Evolutionary conservation across 2,113 vertebrate species (phyloP).

Genomic region (Tylochromis polylepis): DNA sequence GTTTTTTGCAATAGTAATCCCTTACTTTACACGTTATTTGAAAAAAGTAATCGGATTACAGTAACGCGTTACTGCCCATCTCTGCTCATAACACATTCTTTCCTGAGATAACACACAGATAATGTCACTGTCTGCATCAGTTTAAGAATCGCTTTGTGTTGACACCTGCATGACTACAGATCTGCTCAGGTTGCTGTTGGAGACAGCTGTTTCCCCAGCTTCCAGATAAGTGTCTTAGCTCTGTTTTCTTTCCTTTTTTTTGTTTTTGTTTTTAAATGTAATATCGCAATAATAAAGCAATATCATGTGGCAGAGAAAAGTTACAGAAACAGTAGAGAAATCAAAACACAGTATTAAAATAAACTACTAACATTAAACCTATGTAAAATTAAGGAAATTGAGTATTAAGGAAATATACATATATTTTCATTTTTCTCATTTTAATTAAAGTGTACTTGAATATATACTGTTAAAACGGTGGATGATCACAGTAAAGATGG

Average conservation of each 20-base stretch:
- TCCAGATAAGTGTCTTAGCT: neutral
- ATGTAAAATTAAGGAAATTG: neutral
- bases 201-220: neutral
- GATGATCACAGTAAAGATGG: neutral
- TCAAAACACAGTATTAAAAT: neutral
- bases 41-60: no score
- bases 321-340: neutral
- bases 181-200: neutral
- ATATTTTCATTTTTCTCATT: neutral
- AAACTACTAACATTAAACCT: neutral
- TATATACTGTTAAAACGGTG: neutral
- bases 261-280: neutral
- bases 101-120: neutral
- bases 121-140: constrained; percentile 9
- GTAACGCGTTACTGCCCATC: no score
- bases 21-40: no score
- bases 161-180: neutral
- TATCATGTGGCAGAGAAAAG: neutral
- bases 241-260: neutral
- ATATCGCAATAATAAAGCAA: neutral
- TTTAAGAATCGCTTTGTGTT: constrained; percentile 3
- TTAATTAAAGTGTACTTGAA: neutral
- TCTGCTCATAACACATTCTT: neutral
- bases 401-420: neutral
- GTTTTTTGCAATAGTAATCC: no score